A percentile compares a stretch with the other conserved stretches of the same genome.
Evolutionary conservation across 1,140 invertebrate species (phyloP).

Genomic region (Aphis gossypii): DNA sequence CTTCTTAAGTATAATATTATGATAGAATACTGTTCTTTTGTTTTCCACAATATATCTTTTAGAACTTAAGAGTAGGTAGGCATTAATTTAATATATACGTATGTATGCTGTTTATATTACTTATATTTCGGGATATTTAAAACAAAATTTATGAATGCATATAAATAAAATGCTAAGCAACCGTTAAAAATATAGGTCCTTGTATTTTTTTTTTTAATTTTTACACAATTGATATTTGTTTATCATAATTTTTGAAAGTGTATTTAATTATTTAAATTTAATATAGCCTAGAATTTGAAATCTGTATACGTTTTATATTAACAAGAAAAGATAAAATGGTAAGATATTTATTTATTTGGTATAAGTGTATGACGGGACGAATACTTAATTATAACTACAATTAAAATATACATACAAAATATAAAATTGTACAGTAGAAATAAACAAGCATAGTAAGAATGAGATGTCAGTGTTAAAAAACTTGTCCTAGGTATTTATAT

Average conservation of each 20-base stretch:
- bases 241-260: background rate
- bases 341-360: background rate
- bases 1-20: no score
- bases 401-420: background rate
- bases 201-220: background rate
- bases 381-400: background rate
- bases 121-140: no score
- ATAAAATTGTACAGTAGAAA: background rate
- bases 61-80: no score
- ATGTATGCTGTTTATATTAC: no score
- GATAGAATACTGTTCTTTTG: no score
- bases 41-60: no score
- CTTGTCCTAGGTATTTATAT: no score
- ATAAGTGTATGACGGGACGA: background rate
- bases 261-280: background rate
- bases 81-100: no score
- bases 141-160: background rate
- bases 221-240: background rate
- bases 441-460: no score
- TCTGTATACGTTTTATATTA: background rate
- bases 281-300: background rate
- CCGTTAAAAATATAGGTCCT: background rate
- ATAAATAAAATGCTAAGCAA: slow-evolving; percentile 2
- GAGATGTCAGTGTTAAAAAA: no score
- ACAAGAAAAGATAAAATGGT: background rate